Evolutionary conservation across 2,797 vertebrate species (phyloP), one percentile per base, ranked within the genome.

Genomic region (Molossus alvarezi): DNA sequence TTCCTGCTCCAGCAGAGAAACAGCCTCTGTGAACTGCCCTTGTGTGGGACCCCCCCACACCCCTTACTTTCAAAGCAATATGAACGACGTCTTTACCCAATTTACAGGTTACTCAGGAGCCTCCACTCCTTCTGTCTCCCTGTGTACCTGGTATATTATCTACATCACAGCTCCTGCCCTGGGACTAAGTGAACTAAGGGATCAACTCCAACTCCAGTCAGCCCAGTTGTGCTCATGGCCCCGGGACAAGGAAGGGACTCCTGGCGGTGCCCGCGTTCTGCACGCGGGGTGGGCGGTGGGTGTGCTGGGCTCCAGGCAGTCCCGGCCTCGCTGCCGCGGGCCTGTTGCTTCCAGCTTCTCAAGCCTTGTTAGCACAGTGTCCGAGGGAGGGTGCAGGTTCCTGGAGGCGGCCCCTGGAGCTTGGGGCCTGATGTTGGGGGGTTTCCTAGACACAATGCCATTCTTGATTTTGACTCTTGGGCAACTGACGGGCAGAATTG

Each of bases 231-330:
- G 33, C 37, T 81, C 23, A 45, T 71, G 76, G 33, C 25, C 13
- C 10, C 0, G 6, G 14, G 57, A 64, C 80, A 57, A 67, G 6
- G 85, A 13, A 9, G 90, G 53, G 15, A n/a, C 45, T 37, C 9
- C 6, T 13, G 55, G 20, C 6, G 23, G 3, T 29, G 13, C 23
- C 3, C 13, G 41, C 12, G 29, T n/a, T n/a, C 20, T 8, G 72
- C 2, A 14, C 15, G 13, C 33, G 23, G 6, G 9, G 13, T 5
- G 1, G 0, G 1, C 7, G 2, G 2, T 1, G 17, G 8, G 17
- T 27, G 13, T 20, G 10, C 41, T 80, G 69, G 15, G 11, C 25
- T 90, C 64, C 21, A 41, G 20, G 9, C 37, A 27, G 64, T n/a
- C n/a, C 3, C 37, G n/a, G 21, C 3, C 25, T 69, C 71, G n/a